Evolutionary conservation across 1,140 invertebrate species (phyloP).

Genomic region (Arion vulgaris): DNA sequence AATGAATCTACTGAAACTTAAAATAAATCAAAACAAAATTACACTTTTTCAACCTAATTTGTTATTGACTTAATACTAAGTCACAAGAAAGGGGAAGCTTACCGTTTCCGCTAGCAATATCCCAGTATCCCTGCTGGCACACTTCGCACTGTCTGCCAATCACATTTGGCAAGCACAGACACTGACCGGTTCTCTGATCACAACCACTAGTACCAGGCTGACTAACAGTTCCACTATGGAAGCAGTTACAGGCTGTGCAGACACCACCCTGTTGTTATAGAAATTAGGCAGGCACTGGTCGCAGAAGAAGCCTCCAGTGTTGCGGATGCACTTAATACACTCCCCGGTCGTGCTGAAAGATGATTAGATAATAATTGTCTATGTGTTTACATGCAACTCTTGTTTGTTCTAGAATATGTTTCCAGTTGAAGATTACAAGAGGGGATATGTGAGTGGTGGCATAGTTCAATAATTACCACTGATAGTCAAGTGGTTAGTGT

Average conservation of each 20-base stretch:
- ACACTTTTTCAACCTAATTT: no score
- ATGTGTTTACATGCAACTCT: no score
- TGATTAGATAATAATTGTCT: not conserved
- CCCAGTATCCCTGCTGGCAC: conserved; percentile 80
- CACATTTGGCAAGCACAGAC: conserved; percentile 90
- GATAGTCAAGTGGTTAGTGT: no score
- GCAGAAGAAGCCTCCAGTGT: conserved; percentile 87
- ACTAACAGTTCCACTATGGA: conserved; percentile 81
- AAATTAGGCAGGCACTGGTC: conserved; percentile 89
- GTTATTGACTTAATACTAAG: no score
- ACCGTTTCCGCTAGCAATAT: conserved; percentile 68
- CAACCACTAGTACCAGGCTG: conserved; percentile 65
- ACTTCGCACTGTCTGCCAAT: conserved; percentile 89
- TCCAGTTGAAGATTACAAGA: no score
- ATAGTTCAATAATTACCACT: no score
- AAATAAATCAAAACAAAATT: no score
- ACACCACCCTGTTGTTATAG: conserved; percentile 79
- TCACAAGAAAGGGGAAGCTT: not conserved
- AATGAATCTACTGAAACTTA: no score
- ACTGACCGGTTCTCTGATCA: conserved; percentile 78
- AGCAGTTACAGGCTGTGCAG: conserved; percentile 82
- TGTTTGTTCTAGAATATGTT: no score
- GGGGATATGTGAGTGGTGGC: no score
- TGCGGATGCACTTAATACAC: conserved; percentile 97
- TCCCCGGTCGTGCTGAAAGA: conserved; percentile 85